A percentile compares a stretch with the other conserved stretches of the same genome.
Conservation (phyloP, 2,888 invertebrate genomes). For the Electrophaes corylata region DNA sequence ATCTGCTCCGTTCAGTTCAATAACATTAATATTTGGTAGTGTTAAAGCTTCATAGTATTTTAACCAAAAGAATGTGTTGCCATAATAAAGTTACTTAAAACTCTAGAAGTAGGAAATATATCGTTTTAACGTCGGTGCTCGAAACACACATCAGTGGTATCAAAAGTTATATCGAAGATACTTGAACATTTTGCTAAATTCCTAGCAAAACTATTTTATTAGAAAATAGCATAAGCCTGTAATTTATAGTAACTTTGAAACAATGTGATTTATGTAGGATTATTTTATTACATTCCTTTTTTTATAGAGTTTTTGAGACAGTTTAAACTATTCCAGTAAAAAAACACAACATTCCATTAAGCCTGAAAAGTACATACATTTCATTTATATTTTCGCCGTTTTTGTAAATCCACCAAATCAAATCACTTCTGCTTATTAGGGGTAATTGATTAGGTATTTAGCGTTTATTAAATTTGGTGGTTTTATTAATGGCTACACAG, state of each 20-base stretch:
- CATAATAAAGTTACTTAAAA: conserved; percentile 61
- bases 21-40: conserved; percentile 33
- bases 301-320: not conserved
- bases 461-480: conserved; percentile 23
- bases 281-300: conserved; percentile 20
- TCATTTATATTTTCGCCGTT: conserved; percentile 14
- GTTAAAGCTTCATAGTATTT: conserved; percentile 50
- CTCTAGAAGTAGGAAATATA: conserved; percentile 48
- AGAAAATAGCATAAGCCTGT: conserved; percentile 38
- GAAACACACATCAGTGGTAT: conserved; percentile 67
- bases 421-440: no score
- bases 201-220: conserved; percentile 63
- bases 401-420: conserved; percentile 25
- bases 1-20: conserved; percentile 53
- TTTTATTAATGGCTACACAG: conserved; percentile 42
- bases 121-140: conserved; percentile 71
- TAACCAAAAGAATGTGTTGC: conserved; percentile 76
- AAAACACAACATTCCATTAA: conserved; percentile 21
- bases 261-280: conserved; percentile 25
- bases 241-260: conserved; percentile 20
- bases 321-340: conserved; percentile 13
- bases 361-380: conserved; percentile 12
- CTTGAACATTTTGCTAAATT: conserved; percentile 67
- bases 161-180: conserved; percentile 59
- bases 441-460: no score